Conservation (phyloP, 2,113 vertebrate species). For the Oreochromis spilurus region DNA sequence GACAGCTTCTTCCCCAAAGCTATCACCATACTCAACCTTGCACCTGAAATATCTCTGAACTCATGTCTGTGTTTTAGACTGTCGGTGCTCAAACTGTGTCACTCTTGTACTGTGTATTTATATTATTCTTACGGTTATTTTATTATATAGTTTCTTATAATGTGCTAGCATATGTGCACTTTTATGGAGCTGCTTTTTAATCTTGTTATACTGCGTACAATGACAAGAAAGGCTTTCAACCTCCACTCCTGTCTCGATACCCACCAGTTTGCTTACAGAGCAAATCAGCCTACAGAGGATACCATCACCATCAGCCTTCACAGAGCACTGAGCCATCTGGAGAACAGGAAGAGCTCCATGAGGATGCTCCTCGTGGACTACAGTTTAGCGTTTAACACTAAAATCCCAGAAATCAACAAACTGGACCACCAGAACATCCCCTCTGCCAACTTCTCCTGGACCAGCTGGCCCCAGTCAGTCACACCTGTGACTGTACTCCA, state of each 20-base stretch:
- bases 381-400: background rate
- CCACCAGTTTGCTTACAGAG: background rate
- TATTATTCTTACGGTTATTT: background rate
- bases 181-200: background rate
- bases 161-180: background rate
- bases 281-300: background rate
- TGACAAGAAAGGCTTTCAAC: background rate
- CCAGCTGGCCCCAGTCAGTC: background rate
- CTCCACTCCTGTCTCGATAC: background rate
- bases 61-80: background rate
- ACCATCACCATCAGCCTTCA: background rate
- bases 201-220: background rate
- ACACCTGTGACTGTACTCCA: background rate
- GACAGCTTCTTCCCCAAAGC: background rate
- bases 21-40: background rate
- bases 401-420: background rate
- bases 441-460: background rate
- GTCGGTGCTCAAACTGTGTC: background rate
- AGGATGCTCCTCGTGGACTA: rapidly evolving
- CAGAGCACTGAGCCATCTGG: background rate
- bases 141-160: background rate
- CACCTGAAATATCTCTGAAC: background rate
- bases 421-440: background rate
- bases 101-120: background rate
- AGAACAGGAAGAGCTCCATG: background rate